These are phyloP conservation scores for Pterostichus madidus DNA, from an alignment of 2,888 invertebrate genomes.

Conservation along the genomic window DNA sequence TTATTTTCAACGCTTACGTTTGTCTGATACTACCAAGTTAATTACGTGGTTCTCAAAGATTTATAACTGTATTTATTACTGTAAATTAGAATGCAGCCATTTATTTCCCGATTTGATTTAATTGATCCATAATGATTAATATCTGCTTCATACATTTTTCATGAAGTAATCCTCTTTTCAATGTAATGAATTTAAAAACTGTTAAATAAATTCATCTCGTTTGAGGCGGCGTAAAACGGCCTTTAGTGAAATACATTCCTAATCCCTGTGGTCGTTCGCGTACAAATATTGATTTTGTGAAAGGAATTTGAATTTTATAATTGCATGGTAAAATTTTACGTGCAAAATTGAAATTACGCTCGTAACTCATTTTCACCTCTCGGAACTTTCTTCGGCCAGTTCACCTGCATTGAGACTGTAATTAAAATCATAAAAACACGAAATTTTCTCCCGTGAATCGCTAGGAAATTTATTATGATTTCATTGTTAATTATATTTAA, in stretches of 20 bases:
- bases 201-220: neutral
- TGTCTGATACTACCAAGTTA: neutral
- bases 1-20: conserved; percentile 25
- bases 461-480: conserved; percentile 41
- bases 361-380: conserved; percentile 39
- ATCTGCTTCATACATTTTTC: neutral
- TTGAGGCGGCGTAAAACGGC: neutral
- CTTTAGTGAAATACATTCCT: conserved; percentile 37
- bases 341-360: conserved; percentile 24
- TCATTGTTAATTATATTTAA: conserved; percentile 33
- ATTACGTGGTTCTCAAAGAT: neutral
- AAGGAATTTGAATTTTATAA: conserved; percentile 46
- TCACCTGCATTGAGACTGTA: conserved; percentile 36
- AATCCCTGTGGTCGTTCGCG: conserved; percentile 35
- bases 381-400: conserved; percentile 27
- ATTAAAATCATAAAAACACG: conserved; percentile 45
- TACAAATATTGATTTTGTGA: conserved; percentile 34
- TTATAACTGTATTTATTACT: conserved; percentile 3
- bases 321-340: conserved; percentile 31
- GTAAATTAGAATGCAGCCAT: neutral
- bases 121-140: neutral
- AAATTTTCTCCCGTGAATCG: neutral
- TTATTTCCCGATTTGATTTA: too few relatives aligned
- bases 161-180: neutral
- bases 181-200: conserved; percentile 16